Evolutionary conservation across 2,888 invertebrate species (phyloP), one percentile per base, ranked within the genome.

Genomic region (Drosophila rellima): DNA sequence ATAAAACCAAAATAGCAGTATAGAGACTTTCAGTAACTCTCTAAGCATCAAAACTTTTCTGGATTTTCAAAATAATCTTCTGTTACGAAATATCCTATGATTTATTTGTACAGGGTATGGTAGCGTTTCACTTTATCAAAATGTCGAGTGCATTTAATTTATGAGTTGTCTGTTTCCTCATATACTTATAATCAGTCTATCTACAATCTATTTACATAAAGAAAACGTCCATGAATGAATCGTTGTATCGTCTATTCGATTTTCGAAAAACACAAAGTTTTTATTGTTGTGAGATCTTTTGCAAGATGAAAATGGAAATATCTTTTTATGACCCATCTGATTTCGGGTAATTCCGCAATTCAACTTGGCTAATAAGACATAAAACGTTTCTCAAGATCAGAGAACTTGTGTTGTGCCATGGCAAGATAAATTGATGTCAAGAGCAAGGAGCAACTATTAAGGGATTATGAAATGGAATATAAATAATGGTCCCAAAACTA

Each of bases 121-220:
- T 26, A 64, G 33, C 33, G 47, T 60, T 63, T 67, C 56, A 33
- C 57, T 75, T 78, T 64, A 68, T 78, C 74, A 59, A 67, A 67
- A 68, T 61, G 63, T 74, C 79, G 79, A 74, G 74, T 82, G 82
- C 86, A 82, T 82, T 70, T 79, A 66, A 82, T 79, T 88, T 79
- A 82, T 75, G 70, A 59, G 44, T 61, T 23, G 39, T 56, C 48
- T 50, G 62, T 70, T 79, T 82, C 80, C 82, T 70, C 67, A 54
- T 55, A 68, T 50, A 54, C 52, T 64, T 51, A 57, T 44, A 29
- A 59, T 52, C 31, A 54, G 31, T 33, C 13, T 33, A 77, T 47
- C 42, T 26, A 42, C 18, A 47, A 33, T 59, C 31, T 44, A 42
- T 50, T 23, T 61, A 45, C 33, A n/a, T n/a, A 54, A 45, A 54